Base-by-base conservation (phyloP, 2,797 vertebrate species). In the Spinus pinus region DNA sequence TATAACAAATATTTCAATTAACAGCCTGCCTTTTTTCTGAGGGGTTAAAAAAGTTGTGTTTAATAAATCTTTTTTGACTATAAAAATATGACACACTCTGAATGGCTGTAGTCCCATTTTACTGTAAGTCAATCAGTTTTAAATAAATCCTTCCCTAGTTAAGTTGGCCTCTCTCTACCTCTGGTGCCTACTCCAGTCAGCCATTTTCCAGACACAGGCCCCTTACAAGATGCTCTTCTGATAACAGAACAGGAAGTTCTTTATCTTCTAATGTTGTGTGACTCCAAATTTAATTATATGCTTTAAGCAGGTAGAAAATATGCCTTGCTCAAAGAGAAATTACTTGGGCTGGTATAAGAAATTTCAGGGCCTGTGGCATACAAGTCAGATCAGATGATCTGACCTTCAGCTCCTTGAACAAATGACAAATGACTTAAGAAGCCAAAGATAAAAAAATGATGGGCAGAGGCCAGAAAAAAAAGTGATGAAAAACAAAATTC, bases 231-330 rank as follows among this genome's bases (percentile, higher is more conserved):
- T 5, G 5, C 62, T 74, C 27, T 61, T 53, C 33, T 92, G 81
- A 80, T 87, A 95, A 80, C 19, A 71, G 93, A 82, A 86, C 88
- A 94, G 94, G 84, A 96, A 94, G 84, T 92, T 65, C 71, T 74
- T 94, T 89, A 92, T 94, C 65, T 91, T 85, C 67, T 87, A 47
- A 77, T 82, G 70, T 13, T 67, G 64, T 60, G 30, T 94, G 79
- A 91, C 87, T 95, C 79, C 72, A 71, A 73, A 62, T 73, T 51
- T 94, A 94, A 93, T 96, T 79, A 89, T 58, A 82, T 73, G 41
- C 44, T 89, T 61, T 61, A 92, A 49, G 60, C 33, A 28, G 46
- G 53, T 14, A 89, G 67, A 66, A 93, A 91, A 93, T 85, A 71
- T 37, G 33, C 12, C 86, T 93, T 91, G 75, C 74, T 89, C 84